These are phyloP conservation scores for Amazona guildingii DNA, from an alignment of 2,113 vertebrate species.

Conservation along the genomic window DNA sequence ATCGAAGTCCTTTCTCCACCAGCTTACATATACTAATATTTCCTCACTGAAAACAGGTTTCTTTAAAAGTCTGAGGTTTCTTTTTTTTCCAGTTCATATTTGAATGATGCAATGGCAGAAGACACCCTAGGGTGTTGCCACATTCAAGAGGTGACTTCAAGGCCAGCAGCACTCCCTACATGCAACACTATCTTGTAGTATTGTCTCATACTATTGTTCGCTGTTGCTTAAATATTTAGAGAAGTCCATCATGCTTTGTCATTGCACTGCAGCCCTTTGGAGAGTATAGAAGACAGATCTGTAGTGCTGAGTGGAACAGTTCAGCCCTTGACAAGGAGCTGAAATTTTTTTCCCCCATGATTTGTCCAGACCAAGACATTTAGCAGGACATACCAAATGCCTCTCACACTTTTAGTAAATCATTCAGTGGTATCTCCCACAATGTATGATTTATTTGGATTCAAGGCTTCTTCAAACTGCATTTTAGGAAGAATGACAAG, in stretches of 20 bases:
- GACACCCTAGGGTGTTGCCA: constrained; percentile 59
- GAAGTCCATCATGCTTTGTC: background rate
- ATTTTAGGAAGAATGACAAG: background rate
- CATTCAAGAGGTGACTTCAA: constrained; percentile 50
- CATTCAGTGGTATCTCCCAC: background rate
- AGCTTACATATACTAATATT: constrained; percentile 1
- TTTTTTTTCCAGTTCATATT: constrained; percentile 1
- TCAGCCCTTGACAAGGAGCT: background rate
- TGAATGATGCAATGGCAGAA: constrained; percentile 45
- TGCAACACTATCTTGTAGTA: constrained; percentile 32
- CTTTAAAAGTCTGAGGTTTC: constrained; percentile 1
- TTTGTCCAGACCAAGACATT: background rate
- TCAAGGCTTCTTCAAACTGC: background rate
- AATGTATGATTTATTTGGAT: background rate
- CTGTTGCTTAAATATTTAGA: constrained; percentile 53
- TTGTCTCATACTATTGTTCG: constrained; percentile 45
- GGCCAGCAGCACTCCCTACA: constrained; percentile 47
- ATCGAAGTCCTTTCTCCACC: background rate
- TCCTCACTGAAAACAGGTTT: background rate
- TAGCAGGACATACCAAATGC: background rate
- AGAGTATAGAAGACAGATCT: background rate
- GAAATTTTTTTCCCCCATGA: background rate
- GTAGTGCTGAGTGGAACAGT: background rate
- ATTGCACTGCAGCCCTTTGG: background rate
- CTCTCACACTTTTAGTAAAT: background rate